These are phyloP conservation scores for Catocala sponsa DNA, from an alignment of 2,888 invertebrate species.

Conservation along the genomic window DNA sequence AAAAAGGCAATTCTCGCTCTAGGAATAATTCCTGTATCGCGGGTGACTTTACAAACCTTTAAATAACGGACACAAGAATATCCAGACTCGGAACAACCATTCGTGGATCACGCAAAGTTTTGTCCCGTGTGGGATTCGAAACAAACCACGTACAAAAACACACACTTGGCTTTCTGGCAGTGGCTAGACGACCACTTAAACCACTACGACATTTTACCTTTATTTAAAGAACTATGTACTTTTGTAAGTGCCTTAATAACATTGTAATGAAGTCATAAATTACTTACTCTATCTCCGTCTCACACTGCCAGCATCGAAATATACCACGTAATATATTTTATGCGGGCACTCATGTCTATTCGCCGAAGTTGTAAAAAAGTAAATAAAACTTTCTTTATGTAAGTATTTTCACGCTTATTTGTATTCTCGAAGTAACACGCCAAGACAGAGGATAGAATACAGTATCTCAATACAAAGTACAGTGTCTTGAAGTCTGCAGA, in stretches of 20 bases:
- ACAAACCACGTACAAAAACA: no score
- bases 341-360: conserved; percentile 33
- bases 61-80: no score
- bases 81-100: no score
- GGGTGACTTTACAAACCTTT: no score
- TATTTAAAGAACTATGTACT: no score
- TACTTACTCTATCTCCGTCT: conserved; percentile 6
- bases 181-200: no score
- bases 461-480: conserved; percentile 16
- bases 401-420: conserved; percentile 43
- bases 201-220: no score
- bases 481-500: background rate
- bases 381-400: conserved; percentile 43
- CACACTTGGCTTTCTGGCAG: no score
- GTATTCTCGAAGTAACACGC: conserved; percentile 33
- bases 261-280: background rate
- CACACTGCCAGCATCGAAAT: conserved; percentile 16
- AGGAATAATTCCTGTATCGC: no score
- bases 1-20: no score
- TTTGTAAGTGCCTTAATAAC: background rate
- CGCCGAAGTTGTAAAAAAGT: conserved; percentile 41
- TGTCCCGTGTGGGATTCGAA: no score
- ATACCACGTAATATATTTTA: conserved; percentile 30
- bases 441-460: conserved; percentile 18
- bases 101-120: no score